A percentile compares a stretch with the other conserved stretches of the same genome.
Conservation (phyloP, 64 coral and sea anemone species). For the Montipora efflorescens region DNA sequence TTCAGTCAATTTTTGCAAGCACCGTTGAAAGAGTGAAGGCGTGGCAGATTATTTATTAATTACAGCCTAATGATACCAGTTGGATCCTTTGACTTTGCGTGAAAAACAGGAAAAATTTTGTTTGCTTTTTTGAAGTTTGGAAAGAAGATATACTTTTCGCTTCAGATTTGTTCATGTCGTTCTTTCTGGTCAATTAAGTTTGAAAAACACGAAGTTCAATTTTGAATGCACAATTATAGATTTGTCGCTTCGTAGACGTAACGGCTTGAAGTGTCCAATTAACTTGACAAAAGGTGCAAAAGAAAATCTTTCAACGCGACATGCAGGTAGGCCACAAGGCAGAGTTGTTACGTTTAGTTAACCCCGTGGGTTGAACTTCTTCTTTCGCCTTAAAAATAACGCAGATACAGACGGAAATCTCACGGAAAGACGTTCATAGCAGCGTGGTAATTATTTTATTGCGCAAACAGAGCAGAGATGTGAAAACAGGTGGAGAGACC, state of each 20-base stretch:
- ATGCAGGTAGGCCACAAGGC: too few relatives aligned
- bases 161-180: neutral
- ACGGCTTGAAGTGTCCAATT: neutral
- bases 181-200: neutral
- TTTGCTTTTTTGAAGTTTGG: neutral
- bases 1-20: neutral
- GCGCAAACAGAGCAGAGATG: slow-evolving; percentile 3
- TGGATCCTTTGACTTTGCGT: neutral
- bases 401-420: too few relatives aligned
- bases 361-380: too few relatives aligned
- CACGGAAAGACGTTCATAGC: too few relatives aligned
- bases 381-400: too few relatives aligned
- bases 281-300: neutral
- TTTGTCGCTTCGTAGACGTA: neutral
- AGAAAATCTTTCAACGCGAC: neutral
- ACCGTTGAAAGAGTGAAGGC: neutral
- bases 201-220: neutral
- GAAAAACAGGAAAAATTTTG: neutral
- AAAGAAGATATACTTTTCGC: neutral
- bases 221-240: neutral
- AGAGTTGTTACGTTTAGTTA: too few relatives aligned
- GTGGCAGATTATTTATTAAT: slow-evolving; percentile 25
- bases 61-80: neutral
- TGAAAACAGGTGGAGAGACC: neutral
- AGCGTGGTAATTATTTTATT: too few relatives aligned